These are phyloP conservation scores for Caranx ignobilis DNA, from an alignment of 2,113 vertebrate species.

Conservation along the genomic window DNA sequence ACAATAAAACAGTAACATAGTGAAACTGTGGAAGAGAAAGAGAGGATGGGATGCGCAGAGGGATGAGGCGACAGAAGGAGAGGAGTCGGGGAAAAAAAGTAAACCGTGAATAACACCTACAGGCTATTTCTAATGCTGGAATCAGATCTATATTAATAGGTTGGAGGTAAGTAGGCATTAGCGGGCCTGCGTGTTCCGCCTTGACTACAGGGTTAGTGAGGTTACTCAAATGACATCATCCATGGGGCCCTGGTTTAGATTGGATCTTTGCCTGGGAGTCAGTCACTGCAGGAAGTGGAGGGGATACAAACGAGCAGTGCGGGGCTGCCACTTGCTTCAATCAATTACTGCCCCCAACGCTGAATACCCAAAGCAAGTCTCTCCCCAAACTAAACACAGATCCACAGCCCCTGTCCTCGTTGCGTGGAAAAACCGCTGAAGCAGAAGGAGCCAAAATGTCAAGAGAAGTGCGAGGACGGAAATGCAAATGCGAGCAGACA, in stretches of 20 bases:
- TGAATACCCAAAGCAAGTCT: conserved; percentile 23
- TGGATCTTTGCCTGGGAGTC: conserved; percentile 70
- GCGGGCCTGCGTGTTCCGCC: conserved; percentile 37
- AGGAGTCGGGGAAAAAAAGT: conserved; percentile 30
- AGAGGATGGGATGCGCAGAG: conserved; percentile 7
- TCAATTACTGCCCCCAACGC: conserved; percentile 64
- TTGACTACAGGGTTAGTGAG: conserved; percentile 64
- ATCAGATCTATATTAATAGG: conserved; percentile 48
- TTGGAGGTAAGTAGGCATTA: conserved; percentile 33
- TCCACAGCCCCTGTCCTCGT: neutral
- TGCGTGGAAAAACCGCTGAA: neutral
- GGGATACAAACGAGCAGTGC: conserved; percentile 59
- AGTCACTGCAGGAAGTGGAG: conserved; percentile 66
- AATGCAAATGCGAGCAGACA: neutral
- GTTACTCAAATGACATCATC: conserved; percentile 78
- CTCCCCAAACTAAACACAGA: neutral
- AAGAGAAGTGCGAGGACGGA: neutral
- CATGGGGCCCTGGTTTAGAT: conserved; percentile 56
- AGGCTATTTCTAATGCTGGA: conserved; percentile 40
- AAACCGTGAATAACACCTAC: conserved; percentile 42
- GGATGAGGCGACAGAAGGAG: conserved; percentile 28
- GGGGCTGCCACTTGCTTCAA: conserved; percentile 55
- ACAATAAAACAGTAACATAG: conserved; percentile 38
- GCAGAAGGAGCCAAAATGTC: neutral
- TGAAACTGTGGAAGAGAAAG: conserved; percentile 33